A percentile compares a stretch with the other conserved stretches of the same genome.
Conservation (phyloP, 2,113 vertebrate genomes). For the Progne subis region DNA sequence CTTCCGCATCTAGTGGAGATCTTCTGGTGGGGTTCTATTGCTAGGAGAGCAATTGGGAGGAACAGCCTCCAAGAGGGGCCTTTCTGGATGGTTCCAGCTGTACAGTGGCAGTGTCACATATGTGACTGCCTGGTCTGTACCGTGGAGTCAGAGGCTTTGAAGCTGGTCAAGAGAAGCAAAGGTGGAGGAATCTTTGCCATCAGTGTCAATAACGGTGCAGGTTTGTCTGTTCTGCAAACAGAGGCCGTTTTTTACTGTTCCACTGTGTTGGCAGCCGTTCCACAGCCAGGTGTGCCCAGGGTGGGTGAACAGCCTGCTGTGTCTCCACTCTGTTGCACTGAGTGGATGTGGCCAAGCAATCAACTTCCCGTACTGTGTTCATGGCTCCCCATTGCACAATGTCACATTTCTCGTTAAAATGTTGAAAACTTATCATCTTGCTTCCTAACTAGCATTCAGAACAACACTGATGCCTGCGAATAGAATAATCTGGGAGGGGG, state of each 20-base stretch:
- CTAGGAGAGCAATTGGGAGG: neutral
- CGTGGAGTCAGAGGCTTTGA: neutral
- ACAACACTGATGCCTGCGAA: conserved; percentile 52
- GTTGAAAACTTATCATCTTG: conserved; percentile 65
- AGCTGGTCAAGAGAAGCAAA: neutral
- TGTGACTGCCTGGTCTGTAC: neutral
- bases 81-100: neutral
- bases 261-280: neutral
- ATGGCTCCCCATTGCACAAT: conserved; percentile 7
- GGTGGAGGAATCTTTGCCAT: neutral
- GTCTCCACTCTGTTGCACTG: neutral
- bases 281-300: neutral
- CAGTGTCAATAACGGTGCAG: neutral
- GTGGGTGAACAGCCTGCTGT: neutral
- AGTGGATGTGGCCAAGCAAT: neutral
- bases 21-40: neutral
- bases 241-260: neutral
- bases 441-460: conserved; percentile 7
- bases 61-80: neutral
- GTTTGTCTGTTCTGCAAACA: neutral
- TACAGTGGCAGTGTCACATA: neutral
- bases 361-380: neutral
- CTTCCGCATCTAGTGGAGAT: neutral
- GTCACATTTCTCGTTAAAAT: conserved; percentile 64
- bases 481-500: neutral